phyloP scores from a whole-genome alignment of 2,888 invertebrate species.

The Diachrysia chrysitis region DNA sequence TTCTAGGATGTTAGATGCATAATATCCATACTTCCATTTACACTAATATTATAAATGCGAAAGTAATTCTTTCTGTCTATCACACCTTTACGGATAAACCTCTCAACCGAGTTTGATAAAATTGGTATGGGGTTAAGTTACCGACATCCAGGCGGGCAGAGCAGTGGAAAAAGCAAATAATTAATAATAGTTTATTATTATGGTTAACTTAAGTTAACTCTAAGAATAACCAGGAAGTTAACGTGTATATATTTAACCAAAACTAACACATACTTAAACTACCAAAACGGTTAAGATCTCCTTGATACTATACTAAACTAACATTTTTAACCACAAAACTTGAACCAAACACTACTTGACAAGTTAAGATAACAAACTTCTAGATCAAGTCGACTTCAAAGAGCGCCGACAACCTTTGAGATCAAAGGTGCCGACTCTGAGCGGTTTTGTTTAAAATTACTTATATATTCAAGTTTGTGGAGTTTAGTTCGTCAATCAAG shows the following conservation, averaged over 20 bases:
- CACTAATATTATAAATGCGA: too few relatives aligned
- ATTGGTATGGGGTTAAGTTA: too few relatives aligned
- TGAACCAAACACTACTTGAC: slow-evolving; percentile 21
- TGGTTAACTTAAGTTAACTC: too few relatives aligned
- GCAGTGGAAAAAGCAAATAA: too few relatives aligned
- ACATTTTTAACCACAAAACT: slow-evolving; percentile 14
- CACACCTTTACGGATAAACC: too few relatives aligned
- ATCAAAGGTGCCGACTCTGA: slow-evolving; percentile 35
- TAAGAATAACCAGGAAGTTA: too few relatives aligned
- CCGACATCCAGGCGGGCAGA: too few relatives aligned
- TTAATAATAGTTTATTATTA: too few relatives aligned
- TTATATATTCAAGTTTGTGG: slow-evolving; percentile 15
- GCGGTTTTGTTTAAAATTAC: slow-evolving; percentile 22
- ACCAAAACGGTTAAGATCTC: neutral
- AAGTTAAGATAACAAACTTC: slow-evolving; percentile 39
- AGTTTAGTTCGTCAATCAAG: neutral
- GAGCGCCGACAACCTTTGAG: slow-evolving; percentile 43
- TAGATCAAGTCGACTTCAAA: slow-evolving; percentile 41
- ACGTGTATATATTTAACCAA: neutral
- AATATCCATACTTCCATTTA: too few relatives aligned
- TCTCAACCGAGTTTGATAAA: too few relatives aligned
- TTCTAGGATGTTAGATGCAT: too few relatives aligned
- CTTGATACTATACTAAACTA: slow-evolving; percentile 3
- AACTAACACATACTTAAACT: neutral
- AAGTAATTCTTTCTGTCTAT: too few relatives aligned